Evolutionary conservation across 2,888 invertebrate species (phyloP).

Genomic region (Agonopterix arenella): DNA sequence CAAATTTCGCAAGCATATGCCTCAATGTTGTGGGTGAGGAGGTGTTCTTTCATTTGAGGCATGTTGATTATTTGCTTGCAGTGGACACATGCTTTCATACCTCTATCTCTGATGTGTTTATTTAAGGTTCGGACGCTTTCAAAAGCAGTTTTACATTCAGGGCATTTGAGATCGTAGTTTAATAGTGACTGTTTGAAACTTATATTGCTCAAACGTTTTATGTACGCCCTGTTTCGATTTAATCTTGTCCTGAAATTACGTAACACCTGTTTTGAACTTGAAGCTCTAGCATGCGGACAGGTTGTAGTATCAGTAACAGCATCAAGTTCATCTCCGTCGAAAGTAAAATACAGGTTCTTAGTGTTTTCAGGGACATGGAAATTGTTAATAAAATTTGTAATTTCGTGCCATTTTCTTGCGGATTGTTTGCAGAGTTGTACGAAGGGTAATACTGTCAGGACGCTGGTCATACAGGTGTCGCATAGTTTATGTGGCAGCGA

Average conservation of each 20-base stretch:
- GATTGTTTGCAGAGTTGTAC: conserved; percentile 31
- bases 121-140: conserved; percentile 21
- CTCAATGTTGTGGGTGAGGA: conserved; percentile 17
- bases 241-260: conserved; percentile 12
- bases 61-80: conserved; percentile 27
- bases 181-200: conserved; percentile 1
- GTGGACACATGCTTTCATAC: conserved; percentile 26
- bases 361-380: conserved; percentile 17
- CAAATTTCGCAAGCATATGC: conserved; percentile 28
- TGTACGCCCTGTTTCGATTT: conserved; percentile 5
- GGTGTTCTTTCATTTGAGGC: conserved; percentile 18
- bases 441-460: conserved; percentile 29
- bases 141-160: conserved; percentile 27
- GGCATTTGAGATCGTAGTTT: conserved; percentile 21
- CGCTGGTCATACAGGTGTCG: conserved; percentile 22
- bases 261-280: conserved; percentile 1
- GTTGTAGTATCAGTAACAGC: conserved; percentile 2
- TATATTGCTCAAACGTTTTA: neutral
- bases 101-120: conserved; percentile 27
- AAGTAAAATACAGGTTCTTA: conserved; percentile 27
- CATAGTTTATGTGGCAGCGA: conserved; percentile 37
- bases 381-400: conserved; percentile 20
- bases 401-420: conserved; percentile 26
- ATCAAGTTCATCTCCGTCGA: conserved; percentile 14
- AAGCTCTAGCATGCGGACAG: neutral